These are phyloP conservation scores for Anagrus nilaparvatae DNA, from an alignment of 1,140 invertebrate genomes.

Conservation along the genomic window DNA sequence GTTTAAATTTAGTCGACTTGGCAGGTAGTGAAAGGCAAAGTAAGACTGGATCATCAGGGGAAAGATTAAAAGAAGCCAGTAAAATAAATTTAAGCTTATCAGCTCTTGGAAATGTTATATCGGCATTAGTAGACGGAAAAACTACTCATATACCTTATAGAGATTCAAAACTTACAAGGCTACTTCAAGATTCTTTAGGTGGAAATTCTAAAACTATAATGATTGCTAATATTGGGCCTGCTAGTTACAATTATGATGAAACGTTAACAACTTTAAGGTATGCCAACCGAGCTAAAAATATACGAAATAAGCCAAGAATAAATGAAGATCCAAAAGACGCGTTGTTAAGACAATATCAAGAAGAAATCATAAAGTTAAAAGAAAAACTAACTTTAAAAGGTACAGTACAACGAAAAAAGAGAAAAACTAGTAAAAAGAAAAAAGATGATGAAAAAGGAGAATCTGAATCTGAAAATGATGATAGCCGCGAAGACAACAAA, in stretches of 20 bases:
- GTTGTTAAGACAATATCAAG: slow-evolving; percentile 86
- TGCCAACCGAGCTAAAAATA: slow-evolving; percentile 94
- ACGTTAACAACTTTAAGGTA: slow-evolving; percentile 94
- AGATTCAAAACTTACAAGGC: slow-evolving; percentile 85
- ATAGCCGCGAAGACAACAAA: slow-evolving; percentile 45
- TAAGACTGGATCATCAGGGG: slow-evolving; percentile 84
- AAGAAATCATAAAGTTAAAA: slow-evolving; percentile 89
- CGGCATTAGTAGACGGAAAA: slow-evolving; percentile 87
- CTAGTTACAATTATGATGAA: slow-evolving; percentile 95
- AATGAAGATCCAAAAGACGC: slow-evolving; percentile 99
- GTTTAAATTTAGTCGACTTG: slow-evolving; percentile 64
- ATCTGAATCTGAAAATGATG: slow-evolving; percentile 35
- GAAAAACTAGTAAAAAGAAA: slow-evolving; percentile 41
- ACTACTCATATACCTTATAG: slow-evolving; percentile 89
- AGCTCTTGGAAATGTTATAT: slow-evolving; percentile 90
- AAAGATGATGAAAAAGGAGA: slow-evolving; percentile 39
- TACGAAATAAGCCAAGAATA: slow-evolving; percentile 91
- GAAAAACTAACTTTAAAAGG: slow-evolving; percentile 66
- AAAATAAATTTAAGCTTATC: slow-evolving; percentile 94
- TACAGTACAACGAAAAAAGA: slow-evolving; percentile 44
- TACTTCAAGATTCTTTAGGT: slow-evolving; percentile 89
- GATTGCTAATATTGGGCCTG: slow-evolving; percentile 93
- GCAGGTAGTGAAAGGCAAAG: slow-evolving; percentile 81
- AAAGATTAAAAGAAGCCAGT: slow-evolving; percentile 84
- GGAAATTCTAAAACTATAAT: slow-evolving; percentile 96